Percentiles rank a stretch among this genome's conserved stretches.
Evolutionary conservation across 2,113 vertebrate genomes (phyloP).

Genomic region (Tringa solitaria): DNA sequence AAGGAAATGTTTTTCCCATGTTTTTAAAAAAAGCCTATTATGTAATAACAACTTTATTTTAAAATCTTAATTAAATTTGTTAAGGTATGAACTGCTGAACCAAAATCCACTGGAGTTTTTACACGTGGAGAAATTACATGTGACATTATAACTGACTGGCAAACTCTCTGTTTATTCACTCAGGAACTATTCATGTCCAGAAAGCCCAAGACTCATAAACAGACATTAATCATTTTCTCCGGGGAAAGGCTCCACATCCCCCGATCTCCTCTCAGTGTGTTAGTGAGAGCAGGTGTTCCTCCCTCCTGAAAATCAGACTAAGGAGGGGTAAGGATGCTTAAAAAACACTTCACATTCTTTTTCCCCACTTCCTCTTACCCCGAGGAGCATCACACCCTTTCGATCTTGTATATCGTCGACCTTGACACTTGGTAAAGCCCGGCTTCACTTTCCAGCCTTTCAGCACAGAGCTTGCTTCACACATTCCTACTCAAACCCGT

Average conservation of each 20-base stretch:
- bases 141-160: neutral
- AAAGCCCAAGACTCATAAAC: neutral
- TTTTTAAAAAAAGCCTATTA: neutral
- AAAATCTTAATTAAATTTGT: neutral
- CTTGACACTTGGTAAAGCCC: neutral
- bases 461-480: neutral
- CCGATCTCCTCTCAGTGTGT: neutral
- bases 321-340: neutral
- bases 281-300: neutral
- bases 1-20: neutral
- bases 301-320: neutral
- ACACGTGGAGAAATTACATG: neutral
- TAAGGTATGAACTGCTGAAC: neutral
- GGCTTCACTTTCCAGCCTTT: neutral
- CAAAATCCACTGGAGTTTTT: neutral
- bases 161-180: neutral
- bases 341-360: neutral
- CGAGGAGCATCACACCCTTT: neutral
- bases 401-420: neutral
- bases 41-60: neutral
- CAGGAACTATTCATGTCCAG: neutral
- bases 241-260: neutral
- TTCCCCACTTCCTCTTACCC: neutral
- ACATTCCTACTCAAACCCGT: neutral
- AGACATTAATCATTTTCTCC: neutral